Conservation (phyloP, 2,888 invertebrate genomes). For the Agonopterix heracliana region DNA sequence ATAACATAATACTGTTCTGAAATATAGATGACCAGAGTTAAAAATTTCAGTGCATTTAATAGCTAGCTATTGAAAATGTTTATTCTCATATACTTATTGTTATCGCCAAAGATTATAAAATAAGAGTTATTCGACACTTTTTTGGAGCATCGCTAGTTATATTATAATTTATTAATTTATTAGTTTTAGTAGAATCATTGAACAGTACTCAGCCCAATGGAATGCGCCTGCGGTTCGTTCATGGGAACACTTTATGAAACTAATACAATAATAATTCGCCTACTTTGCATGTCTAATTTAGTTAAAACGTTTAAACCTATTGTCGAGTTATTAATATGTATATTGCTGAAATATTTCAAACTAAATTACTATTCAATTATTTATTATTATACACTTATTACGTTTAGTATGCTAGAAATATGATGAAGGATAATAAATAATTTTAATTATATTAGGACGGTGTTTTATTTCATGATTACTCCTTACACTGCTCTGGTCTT, state of each 20-base stretch:
- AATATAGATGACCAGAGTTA: slow-evolving; percentile 10
- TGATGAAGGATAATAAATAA: slow-evolving; percentile 78
- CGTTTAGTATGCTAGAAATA: slow-evolving; percentile 78
- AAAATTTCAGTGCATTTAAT: slow-evolving; percentile 38
- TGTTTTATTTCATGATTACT: slow-evolving; percentile 44
- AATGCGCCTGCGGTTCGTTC: not conserved
- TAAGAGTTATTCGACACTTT: slow-evolving; percentile 58
- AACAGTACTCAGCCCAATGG: not conserved
- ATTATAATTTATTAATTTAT: slow-evolving; percentile 29
- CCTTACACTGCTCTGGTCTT: too few relatives aligned
- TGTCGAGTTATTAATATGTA: slow-evolving; percentile 56
- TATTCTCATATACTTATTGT: slow-evolving; percentile 66
- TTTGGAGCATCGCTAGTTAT: slow-evolving; percentile 57
- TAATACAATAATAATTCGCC: slow-evolving; percentile 70
- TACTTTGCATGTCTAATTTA: slow-evolving; percentile 67
- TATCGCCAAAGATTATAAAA: slow-evolving; percentile 70
- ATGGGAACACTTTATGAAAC: slow-evolving; percentile 44
- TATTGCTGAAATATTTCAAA: slow-evolving; percentile 72
- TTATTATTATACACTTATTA: slow-evolving; percentile 78
- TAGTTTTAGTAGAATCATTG: slow-evolving; percentile 20
- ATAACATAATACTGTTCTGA: slow-evolving; percentile 6
- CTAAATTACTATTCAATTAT: slow-evolving; percentile 76
- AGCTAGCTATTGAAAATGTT: slow-evolving; percentile 47
- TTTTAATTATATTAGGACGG: slow-evolving; percentile 74
- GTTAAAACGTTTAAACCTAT: slow-evolving; percentile 56